Conservation (phyloP, 2,113 vertebrate genomes). For the Eudyptes chrysolophus region DNA sequence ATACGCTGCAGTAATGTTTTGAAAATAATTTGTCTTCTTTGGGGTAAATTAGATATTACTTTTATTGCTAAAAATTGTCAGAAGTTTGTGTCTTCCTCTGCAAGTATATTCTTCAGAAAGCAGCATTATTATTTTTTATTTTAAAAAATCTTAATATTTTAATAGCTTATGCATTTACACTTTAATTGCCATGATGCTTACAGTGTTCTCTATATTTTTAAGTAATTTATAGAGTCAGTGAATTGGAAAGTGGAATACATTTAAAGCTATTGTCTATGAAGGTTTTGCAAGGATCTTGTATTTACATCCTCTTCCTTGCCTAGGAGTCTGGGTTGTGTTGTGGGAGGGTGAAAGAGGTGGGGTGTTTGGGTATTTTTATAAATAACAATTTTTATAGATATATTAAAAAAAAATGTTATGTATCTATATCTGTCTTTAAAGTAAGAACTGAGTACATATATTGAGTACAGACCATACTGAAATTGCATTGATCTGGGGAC, state of each 20-base stretch:
- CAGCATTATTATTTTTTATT: not conserved
- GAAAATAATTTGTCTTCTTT: not conserved
- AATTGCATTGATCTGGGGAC: not conserved
- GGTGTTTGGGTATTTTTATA: not conserved
- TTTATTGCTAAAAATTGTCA: not conserved
- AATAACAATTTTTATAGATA: not conserved
- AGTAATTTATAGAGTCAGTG: not conserved
- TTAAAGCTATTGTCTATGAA: not conserved
- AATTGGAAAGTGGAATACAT: not conserved
- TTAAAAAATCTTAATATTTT: not conserved
- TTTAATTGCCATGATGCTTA: not conserved
- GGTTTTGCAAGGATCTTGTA: not conserved
- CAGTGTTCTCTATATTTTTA: rapidly evolving
- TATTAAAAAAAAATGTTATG: rapidly evolving
- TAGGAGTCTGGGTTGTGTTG: not conserved
- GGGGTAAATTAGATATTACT: not conserved
- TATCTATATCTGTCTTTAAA: not conserved
- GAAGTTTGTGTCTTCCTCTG: not conserved
- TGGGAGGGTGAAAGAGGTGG: not conserved
- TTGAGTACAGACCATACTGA: not conserved
- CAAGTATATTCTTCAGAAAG: not conserved
- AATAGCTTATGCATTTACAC: not conserved
- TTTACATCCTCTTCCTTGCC: not conserved
- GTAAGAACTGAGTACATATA: not conserved
- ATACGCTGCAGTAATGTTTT: not conserved